These are phyloP conservation scores for Falco biarmicus DNA, from an alignment of 2,797 vertebrate species.

Conservation along the genomic window DNA sequence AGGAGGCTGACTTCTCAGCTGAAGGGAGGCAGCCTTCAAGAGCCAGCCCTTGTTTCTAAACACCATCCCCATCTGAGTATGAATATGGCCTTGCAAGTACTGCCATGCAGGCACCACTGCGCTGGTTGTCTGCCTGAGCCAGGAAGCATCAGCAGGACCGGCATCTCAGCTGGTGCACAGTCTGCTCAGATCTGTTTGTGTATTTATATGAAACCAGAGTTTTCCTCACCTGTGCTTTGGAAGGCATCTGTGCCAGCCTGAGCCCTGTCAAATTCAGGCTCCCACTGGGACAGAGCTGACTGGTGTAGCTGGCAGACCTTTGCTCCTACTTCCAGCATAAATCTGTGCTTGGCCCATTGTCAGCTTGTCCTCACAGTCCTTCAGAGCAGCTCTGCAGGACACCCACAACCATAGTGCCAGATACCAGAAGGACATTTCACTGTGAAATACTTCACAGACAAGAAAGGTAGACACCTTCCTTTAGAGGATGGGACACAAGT, in stretches of 20 bases:
- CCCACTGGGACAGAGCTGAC: background rate
- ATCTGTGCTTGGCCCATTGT: background rate
- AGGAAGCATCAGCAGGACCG: background rate
- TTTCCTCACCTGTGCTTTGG: background rate
- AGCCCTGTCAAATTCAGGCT: background rate
- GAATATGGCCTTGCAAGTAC: background rate
- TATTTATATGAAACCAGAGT: background rate
- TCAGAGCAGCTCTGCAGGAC: background rate
- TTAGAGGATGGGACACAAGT: background rate
- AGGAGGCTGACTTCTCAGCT: background rate
- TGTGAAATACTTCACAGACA: background rate
- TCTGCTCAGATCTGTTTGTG: background rate
- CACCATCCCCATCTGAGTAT: background rate
- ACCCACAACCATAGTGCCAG: rapidly evolving
- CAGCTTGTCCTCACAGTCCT: background rate
- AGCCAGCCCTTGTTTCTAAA: background rate
- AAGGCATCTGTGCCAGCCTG: background rate
- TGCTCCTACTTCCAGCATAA: background rate
- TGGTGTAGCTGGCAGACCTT: background rate
- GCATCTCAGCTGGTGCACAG: background rate
- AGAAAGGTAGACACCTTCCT: background rate
- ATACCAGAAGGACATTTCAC: background rate
- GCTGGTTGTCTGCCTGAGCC: background rate
- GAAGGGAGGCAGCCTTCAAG: background rate
- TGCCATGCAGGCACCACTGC: background rate